Evolutionary conservation across 2,888 invertebrate genomes (phyloP), one percentile per base, ranked within the genome.

Genomic region (Pammene aurita): DNA sequence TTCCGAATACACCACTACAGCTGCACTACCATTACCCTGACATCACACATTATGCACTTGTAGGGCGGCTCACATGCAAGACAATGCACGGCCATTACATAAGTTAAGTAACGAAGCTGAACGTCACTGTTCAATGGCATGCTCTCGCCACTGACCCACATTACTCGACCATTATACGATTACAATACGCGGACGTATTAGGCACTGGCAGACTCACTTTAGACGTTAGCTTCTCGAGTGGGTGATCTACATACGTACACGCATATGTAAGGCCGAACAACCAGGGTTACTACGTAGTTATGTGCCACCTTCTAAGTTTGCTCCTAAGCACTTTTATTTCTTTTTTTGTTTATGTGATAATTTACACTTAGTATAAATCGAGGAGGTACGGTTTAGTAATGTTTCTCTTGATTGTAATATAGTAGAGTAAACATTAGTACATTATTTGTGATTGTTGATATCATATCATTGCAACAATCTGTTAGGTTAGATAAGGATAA

Each of bases 91-190:
- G 76, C 74, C 72, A 80, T 90, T 88, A 88, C 84, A 85, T 87
- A 88, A 89, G 78, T 76, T 76, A 80, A 81, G 69, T 64, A 69
- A 69, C 69, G 54, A 65, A 57, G 65, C 64, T 58, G 68, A 58
- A 68, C 76, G 75, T 76, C 84, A 87, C 83, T 84, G 82, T 87
- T 89, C 90, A 90, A 88, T 86, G 88, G 87, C 88, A 89, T 89
- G 84, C 85, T 89, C 88, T 90, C 86, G 89, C 87, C 87, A 90
- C 86, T 90, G 92, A 90, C 92, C 90, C 90, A 91, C 90, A 90
- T 91, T 83, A 84, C 85, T 84, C 84, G 84, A 81, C 82, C 82
- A 82, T 80, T 83, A 78, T 81, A 82, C 83, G 87, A 86, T 85
- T 85, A 85, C 87, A 85, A 87, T 87, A 88, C 67, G 46, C 54